phyloP scores from a whole-genome alignment of 2,888 invertebrate genomes.

The Scrobipalpa costella region DNA sequence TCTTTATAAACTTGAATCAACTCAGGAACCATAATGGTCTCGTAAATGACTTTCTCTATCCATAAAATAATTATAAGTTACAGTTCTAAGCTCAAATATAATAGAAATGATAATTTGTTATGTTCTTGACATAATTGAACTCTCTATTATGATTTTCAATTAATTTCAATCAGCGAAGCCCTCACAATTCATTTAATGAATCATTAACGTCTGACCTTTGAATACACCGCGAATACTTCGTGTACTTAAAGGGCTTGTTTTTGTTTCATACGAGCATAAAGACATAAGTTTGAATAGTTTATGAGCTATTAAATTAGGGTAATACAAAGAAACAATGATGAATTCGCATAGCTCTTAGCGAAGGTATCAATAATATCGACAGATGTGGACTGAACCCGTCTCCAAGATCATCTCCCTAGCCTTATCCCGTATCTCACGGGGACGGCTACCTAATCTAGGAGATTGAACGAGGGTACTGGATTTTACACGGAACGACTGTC shows the following conservation, averaged over 20 bases:
- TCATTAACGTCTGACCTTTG: conserved; percentile 8
- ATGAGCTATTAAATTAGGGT: neutral
- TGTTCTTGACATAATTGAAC: conserved; percentile 8
- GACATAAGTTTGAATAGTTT: neutral
- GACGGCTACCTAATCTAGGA: no score
- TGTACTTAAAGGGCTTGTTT: neutral
- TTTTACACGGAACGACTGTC: no score
- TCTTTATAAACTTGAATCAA: neutral
- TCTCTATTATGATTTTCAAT: neutral
- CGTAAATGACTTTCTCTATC: neutral
- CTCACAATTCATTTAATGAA: conserved; percentile 18
- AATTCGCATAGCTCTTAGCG: neutral
- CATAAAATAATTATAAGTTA: neutral
- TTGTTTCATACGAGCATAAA: neutral
- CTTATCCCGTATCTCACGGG: no score
- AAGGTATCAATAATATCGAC: neutral
- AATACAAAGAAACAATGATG: neutral
- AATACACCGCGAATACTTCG: neutral
- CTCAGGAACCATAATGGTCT: neutral
- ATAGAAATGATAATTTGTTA: neutral
- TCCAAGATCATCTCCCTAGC: no score
- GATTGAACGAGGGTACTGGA: no score
- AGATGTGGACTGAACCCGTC: conserved; percentile 5
- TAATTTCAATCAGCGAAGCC: conserved; percentile 7
- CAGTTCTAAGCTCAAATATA: neutral